phyloP scores from a whole-genome alignment of 2,888 invertebrate species.

The Candidula unifasciata region DNA sequence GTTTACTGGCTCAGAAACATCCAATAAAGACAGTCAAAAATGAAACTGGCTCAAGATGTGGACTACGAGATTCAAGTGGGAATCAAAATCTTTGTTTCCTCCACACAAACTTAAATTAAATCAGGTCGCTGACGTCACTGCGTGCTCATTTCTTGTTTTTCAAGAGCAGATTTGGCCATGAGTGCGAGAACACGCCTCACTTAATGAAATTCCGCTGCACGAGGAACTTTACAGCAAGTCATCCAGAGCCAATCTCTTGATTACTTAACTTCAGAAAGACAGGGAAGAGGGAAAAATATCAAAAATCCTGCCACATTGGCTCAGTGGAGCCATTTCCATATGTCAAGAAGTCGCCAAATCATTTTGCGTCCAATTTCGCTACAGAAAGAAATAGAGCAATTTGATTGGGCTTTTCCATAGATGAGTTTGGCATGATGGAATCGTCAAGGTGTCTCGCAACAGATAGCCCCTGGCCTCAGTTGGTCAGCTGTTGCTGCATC shows the following conservation, averaged over 20 bases:
- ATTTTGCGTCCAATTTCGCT: slow-evolving; percentile 14
- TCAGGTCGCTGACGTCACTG: background rate
- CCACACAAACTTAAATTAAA: background rate
- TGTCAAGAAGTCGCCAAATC: slow-evolving; percentile 28
- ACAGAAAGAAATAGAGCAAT: slow-evolving; percentile 3
- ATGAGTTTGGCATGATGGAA: background rate
- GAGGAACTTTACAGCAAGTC: slow-evolving; percentile 14
- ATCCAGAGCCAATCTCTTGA: slow-evolving; percentile 11
- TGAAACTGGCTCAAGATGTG: background rate
- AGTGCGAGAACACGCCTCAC: background rate
- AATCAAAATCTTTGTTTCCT: background rate
- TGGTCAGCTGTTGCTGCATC: background rate
- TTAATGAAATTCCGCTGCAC: slow-evolving; percentile 29
- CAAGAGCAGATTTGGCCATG: background rate
- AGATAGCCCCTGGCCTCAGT: background rate
- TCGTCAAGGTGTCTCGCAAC: background rate
- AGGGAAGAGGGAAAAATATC: background rate
- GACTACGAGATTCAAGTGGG: background rate
- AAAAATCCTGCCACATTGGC: slow-evolving; percentile 28
- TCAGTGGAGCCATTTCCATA: slow-evolving; percentile 15
- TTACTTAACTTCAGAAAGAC: background rate
- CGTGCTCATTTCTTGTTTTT: background rate
- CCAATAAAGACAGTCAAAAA: background rate
- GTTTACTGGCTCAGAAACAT: background rate
- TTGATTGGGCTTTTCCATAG: slow-evolving; percentile 7